Evolutionary conservation across 1,140 invertebrate species (phyloP).

Genomic region (Ooceraea biroi): DNA sequence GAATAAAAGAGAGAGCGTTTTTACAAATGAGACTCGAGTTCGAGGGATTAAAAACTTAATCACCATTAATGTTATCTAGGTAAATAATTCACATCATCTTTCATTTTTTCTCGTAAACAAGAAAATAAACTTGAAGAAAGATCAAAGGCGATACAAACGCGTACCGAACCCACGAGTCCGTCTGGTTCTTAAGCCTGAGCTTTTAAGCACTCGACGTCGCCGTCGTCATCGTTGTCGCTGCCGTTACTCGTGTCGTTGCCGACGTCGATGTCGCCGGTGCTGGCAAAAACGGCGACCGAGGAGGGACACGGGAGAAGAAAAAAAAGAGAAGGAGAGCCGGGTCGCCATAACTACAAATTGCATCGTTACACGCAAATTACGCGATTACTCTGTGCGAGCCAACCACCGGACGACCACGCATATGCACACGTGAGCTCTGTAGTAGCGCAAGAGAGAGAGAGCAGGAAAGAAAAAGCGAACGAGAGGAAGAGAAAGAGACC

Average conservation of each 20-base stretch:
- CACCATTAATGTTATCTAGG: too few relatives aligned
- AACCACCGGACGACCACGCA: conserved; percentile 68
- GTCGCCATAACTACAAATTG: conserved; percentile 81
- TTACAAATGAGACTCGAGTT: too few relatives aligned
- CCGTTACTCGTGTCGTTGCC: conserved; percentile 32
- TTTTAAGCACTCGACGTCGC: background rate
- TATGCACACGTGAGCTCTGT: conserved; percentile 46
- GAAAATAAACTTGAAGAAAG: conserved; percentile 23
- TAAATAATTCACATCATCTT: too few relatives aligned
- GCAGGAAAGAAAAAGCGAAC: conserved; percentile 10
- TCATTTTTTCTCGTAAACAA: background rate
- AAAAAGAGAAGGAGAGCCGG: conserved; percentile 52
- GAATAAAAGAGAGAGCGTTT: too few relatives aligned
- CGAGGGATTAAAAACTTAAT: too few relatives aligned
- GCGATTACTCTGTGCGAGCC: conserved; percentile 77
- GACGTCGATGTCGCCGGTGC: conserved; percentile 61
- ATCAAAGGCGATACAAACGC: conserved; percentile 6
- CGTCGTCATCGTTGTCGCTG: conserved; percentile 14
- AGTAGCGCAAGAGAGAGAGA: conserved; percentile 55
- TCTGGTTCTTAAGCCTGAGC: background rate
- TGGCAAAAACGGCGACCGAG: conserved; percentile 28
- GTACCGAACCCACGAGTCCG: conserved; percentile 4
- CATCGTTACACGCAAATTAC: conserved; percentile 84
- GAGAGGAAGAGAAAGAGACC: conserved; percentile 19
- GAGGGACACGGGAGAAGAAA: background rate